Percentiles rank a stretch among this genome's conserved stretches.
Evolutionary conservation across 2,888 invertebrate species (phyloP).

Genomic region (Spatulosminthurus flaviceps): DNA sequence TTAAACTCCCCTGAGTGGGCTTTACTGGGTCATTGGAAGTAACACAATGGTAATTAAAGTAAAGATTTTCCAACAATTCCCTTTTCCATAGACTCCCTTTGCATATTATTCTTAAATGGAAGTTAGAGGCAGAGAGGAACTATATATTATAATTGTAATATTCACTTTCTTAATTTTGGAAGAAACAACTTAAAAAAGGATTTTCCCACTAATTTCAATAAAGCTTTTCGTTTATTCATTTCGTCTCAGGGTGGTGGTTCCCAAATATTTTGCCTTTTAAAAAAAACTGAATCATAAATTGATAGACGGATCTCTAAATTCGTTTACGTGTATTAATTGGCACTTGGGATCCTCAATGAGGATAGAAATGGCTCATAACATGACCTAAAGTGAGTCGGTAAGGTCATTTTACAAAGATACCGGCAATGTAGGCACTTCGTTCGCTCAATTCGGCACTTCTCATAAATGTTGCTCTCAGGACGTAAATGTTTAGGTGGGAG

Average conservation of each 20-base stretch:
- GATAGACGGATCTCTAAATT: constrained; percentile 3
- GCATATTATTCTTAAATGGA: no score
- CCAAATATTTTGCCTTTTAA: background rate
- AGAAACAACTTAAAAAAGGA: no score
- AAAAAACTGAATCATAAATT: background rate
- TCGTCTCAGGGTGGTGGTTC: no score
- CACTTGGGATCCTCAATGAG: constrained; percentile 16
- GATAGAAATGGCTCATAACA: constrained; percentile 30
- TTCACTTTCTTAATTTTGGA: no score
- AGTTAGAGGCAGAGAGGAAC: no score
- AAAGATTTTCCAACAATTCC: no score
- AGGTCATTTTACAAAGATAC: constrained; percentile 61
- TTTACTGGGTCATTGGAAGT: no score
- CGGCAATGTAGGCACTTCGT: constrained; percentile 59
- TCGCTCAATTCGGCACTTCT: constrained; percentile 12
- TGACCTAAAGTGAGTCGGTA: constrained; percentile 47
- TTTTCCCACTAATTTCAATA: background rate
- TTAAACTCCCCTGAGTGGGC: no score
- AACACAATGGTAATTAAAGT: no score
- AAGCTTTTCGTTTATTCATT: background rate
- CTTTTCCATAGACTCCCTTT: no score
- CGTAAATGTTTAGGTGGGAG: constrained; percentile 28
- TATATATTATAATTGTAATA: no score
- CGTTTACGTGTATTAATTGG: constrained; percentile 36
- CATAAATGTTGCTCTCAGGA: constrained; percentile 31